These are phyloP conservation scores for Sinosuthora webbiana DNA, from an alignment of 2,113 vertebrate genomes.

Conservation along the genomic window DNA sequence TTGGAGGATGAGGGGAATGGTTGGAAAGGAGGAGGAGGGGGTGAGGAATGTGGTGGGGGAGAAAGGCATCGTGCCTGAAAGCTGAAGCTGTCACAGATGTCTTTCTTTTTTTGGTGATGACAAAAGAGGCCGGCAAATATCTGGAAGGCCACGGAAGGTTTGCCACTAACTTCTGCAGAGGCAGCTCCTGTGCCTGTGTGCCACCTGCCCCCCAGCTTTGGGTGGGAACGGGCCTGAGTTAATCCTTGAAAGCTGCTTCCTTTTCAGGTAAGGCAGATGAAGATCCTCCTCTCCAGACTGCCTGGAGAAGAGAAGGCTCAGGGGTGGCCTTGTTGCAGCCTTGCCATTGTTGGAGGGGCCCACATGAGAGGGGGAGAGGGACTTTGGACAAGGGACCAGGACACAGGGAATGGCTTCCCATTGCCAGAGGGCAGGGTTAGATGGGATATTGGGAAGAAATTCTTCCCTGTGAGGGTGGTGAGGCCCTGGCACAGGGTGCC, in stretches of 20 bases:
- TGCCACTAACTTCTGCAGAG: not conserved
- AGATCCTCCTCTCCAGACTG: not conserved
- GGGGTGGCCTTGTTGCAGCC: not conserved
- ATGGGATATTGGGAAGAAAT: not conserved
- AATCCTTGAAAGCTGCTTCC: not conserved
- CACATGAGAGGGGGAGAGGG: not conserved
- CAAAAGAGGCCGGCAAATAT: not conserved
- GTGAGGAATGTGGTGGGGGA: not conserved
- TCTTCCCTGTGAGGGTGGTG: rapidly evolving
- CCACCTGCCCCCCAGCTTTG: not conserved
- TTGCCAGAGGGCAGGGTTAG: rapidly evolving
- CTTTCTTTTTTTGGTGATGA: not conserved
- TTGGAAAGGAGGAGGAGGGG: not conserved
- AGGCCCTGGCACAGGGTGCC: not conserved
- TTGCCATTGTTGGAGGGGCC: not conserved
- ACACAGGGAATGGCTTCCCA: not conserved
- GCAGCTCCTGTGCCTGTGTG: not conserved
- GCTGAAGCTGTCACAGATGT: not conserved
- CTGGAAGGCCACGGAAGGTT: not conserved
- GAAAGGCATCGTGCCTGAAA: not conserved
- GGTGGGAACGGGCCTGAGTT: not conserved
- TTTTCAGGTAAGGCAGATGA: not conserved
- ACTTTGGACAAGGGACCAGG: not conserved
- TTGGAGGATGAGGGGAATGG: not conserved
- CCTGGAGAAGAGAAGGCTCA: not conserved